phyloP scores from a whole-genome alignment of 2,888 invertebrate genomes.

The Dynastes tityus region DNA sequence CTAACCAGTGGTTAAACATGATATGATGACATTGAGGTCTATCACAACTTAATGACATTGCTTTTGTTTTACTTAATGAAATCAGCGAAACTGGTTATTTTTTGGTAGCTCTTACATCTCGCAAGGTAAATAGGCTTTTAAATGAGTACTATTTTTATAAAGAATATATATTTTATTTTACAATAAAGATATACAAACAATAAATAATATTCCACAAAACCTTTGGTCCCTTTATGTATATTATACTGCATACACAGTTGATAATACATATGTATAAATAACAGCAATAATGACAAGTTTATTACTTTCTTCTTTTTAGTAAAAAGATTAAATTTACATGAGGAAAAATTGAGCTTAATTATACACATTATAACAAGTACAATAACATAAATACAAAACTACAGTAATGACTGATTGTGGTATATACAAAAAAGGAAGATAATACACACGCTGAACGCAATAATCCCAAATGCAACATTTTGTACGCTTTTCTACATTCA shows the following conservation, averaged over 20 bases:
- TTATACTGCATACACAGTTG: conserved; percentile 50
- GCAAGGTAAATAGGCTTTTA: background rate
- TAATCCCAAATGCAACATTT: conserved; percentile 25
- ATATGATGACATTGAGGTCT: too few species aligned
- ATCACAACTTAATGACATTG: too few species aligned
- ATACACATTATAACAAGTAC: conserved; percentile 27
- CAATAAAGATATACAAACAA: conserved; percentile 61
- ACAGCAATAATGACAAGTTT: conserved; percentile 37
- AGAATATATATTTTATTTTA: conserved; percentile 53
- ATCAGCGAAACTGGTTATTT: too few species aligned
- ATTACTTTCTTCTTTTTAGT: conserved; percentile 31
- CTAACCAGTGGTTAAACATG: too few species aligned
- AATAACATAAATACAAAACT: conserved; percentile 49
- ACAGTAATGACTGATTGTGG: conserved; percentile 52
- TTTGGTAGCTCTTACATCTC: too few species aligned
- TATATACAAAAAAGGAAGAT: conserved; percentile 50
- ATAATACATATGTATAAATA: conserved; percentile 44
- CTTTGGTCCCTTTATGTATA: conserved; percentile 67
- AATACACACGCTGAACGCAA: conserved; percentile 32
- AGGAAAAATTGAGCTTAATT: conserved; percentile 53
- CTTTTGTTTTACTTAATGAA: too few species aligned
- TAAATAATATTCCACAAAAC: conserved; percentile 68
- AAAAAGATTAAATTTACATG: conserved; percentile 48
- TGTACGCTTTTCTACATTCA: conserved; percentile 39
- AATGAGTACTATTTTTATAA: conserved; percentile 30